These are phyloP conservation scores for Chondrilla cf. caribensis DNA, from an alignment of 37 sponge, comb jelly and placozoan species.

Conservation along the genomic window DNA sequence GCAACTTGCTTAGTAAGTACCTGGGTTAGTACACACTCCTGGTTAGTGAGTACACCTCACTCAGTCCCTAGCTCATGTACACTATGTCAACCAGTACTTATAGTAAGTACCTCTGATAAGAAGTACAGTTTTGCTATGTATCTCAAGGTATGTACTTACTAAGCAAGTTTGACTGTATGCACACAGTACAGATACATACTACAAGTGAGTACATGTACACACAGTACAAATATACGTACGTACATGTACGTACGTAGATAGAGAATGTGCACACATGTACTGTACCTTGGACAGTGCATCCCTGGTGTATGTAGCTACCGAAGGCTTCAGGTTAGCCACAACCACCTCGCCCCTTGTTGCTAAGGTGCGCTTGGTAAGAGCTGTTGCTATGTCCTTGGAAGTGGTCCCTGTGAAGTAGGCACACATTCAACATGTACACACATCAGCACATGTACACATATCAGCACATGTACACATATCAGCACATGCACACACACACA, in stretches of 20 bases:
- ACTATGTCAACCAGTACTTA: no score
- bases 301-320: slow-evolving; percentile 42
- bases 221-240: no score
- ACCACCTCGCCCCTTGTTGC: slow-evolving; percentile 47
- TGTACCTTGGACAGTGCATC: slow-evolving; percentile 76
- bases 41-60: no score
- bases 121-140: not conserved
- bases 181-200: not conserved
- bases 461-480: no score
- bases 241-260: no score
- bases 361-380: slow-evolving; percentile 38
- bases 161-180: slow-evolving; percentile 2
- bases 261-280: no score
- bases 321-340: slow-evolving; percentile 15
- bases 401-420: slow-evolving; percentile 18
- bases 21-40: no score
- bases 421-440: not conserved
- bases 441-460: not conserved
- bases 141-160: not conserved
- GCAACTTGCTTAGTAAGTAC: no score
- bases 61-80: no score
- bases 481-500: no score
- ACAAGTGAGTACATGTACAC: no score
- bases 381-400: slow-evolving; percentile 16
- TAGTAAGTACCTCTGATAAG: no score